Conservation (phyloP, 2,797 vertebrate species). For the Crax fasciolata region DNA sequence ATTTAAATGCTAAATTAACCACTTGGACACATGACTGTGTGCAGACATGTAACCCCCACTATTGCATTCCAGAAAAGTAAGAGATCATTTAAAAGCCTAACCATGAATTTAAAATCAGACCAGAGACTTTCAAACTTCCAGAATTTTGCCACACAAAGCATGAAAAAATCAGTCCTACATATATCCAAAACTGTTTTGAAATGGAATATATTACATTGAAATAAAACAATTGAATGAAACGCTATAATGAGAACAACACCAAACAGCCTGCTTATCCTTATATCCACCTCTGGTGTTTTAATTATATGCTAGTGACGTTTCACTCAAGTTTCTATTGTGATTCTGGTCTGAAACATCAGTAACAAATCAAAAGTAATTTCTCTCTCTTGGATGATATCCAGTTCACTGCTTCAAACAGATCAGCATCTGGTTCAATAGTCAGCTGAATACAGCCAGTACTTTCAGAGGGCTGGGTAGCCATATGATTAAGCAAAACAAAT, state of each 20-base stretch:
- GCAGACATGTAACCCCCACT: neutral
- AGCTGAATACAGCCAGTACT: neutral
- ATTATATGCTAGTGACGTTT: neutral
- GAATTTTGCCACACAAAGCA: neutral
- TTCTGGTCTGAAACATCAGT: neutral
- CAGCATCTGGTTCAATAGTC: neutral
- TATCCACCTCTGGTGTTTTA: neutral
- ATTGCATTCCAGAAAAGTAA: neutral
- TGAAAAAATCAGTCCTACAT: neutral
- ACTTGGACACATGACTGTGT: neutral
- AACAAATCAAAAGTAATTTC: neutral
- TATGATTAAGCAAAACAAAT: neutral
- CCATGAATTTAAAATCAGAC: neutral
- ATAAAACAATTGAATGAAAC: neutral
- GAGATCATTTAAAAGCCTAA: neutral
- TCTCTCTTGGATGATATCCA: neutral
- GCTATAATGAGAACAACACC: neutral
- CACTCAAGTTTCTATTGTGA: neutral
- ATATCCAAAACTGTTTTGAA: neutral
- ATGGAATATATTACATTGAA: neutral
- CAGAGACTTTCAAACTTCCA: neutral
- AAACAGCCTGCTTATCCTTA: neutral
- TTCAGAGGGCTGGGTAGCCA: neutral
- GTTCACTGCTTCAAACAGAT: neutral
- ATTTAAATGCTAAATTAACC: slow-evolving; percentile 8